Conservation (phyloP, 2,797 vertebrate genomes). For the Spheniscus humboldti region DNA sequence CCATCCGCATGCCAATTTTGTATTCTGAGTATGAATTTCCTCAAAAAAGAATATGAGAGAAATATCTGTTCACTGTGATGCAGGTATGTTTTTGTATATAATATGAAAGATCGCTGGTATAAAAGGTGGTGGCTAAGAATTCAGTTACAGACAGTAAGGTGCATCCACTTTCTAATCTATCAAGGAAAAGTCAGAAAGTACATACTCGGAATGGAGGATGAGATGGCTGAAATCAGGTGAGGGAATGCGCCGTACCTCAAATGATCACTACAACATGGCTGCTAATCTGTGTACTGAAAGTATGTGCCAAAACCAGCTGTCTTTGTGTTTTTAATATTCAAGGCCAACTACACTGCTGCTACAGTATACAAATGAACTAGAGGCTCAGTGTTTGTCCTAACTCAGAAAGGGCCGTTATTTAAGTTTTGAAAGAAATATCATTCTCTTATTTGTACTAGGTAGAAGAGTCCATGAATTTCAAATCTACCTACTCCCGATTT, state of each 20-base stretch:
- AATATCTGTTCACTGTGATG: background rate
- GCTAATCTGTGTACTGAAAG: background rate
- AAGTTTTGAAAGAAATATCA: background rate
- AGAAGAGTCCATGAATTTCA: background rate
- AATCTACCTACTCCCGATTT: background rate
- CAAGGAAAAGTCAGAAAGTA: background rate
- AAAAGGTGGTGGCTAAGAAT: background rate
- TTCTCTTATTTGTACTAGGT: background rate
- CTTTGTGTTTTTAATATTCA: background rate
- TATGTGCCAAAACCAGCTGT: background rate
- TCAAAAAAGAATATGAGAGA: background rate
- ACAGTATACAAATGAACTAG: background rate
- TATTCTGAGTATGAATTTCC: background rate
- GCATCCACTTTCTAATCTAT: background rate
- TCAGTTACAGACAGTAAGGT: background rate
- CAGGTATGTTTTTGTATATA: background rate
- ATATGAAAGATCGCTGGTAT: background rate
- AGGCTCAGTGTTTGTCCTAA: background rate
- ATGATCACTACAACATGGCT: rapidly evolving
- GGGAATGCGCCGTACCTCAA: background rate
- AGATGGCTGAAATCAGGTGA: background rate
- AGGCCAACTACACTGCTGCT: background rate
- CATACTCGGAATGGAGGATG: background rate
- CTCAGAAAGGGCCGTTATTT: background rate
- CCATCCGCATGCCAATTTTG: background rate